A percentile compares a stretch with the other conserved stretches of the same genome.
phyloP scores from a whole-genome alignment of 2,113 vertebrate species.

The Redunca redunca region DNA sequence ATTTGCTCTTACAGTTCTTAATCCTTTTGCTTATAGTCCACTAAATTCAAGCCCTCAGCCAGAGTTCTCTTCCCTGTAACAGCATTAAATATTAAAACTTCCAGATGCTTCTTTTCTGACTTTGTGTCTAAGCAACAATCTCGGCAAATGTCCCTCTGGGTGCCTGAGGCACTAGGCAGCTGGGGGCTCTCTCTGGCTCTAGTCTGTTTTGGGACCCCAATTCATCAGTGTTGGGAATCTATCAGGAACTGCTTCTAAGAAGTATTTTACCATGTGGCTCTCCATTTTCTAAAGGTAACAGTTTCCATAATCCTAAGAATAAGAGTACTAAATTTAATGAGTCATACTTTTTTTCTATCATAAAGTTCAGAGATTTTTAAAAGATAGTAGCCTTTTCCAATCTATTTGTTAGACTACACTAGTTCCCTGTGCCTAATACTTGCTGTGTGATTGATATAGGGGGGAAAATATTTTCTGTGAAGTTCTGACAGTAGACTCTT shows the following conservation, averaged over 20 bases:
- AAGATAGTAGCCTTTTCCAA: neutral
- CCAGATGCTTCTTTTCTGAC: neutral
- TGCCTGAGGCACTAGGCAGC: neutral
- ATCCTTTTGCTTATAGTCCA: neutral
- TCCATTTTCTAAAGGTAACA: slow-evolving; percentile 54
- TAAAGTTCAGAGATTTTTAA: slow-evolving; percentile 21
- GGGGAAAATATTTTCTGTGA: neutral
- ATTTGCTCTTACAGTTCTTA: neutral
- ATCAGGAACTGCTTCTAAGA: slow-evolving; percentile 39
- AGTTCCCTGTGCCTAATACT: neutral
- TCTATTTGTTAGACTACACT: neutral
- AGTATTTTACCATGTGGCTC: slow-evolving; percentile 49
- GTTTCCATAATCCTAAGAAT: neutral
- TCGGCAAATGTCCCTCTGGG: neutral
- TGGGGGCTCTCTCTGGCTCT: neutral
- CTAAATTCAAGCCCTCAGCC: slow-evolving; percentile 4
- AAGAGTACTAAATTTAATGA: slow-evolving; percentile 11
- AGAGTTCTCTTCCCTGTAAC: neutral
- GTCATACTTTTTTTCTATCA: neutral
- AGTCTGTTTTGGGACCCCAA: neutral
- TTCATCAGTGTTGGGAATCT: slow-evolving; percentile 27
- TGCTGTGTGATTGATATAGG: neutral
- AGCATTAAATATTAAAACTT: neutral
- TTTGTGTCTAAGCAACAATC: neutral
- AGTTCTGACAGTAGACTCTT: neutral